These are phyloP conservation scores for Fragariocoptes setiger DNA, from an alignment of 1,140 invertebrate genomes.

Conservation along the genomic window DNA sequence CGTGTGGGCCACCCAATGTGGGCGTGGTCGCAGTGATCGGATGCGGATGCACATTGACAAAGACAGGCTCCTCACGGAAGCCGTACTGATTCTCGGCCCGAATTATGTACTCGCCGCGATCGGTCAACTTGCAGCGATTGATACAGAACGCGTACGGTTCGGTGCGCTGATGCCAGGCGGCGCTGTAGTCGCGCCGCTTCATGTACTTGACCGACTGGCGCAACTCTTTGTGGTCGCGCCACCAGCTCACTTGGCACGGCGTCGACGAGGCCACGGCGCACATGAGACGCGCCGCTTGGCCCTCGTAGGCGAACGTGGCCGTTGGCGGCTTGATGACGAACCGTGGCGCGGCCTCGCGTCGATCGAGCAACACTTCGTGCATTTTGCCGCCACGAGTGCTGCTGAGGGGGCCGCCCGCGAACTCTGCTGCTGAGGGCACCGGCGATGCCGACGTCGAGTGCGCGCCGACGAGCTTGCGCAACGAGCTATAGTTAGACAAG, in stretches of 20 bases:
- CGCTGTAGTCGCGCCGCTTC: constrained; percentile 80
- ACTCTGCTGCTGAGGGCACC: too few species aligned
- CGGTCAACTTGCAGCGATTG: constrained; percentile 67
- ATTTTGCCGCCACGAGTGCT: too few species aligned
- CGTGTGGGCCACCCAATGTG: constrained; percentile 10
- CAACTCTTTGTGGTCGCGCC: constrained; percentile 63
- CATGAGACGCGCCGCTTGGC: constrained; percentile 82
- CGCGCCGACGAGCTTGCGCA: constrained; percentile 78
- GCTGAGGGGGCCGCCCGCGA: too few species aligned
- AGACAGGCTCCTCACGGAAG: constrained; percentile 72
- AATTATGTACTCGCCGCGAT: constrained; percentile 87
- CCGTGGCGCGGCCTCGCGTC: constrained; percentile 75
- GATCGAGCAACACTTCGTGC: constrained; percentile 76
- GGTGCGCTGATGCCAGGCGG: constrained; percentile 23
- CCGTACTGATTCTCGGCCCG: constrained; percentile 91
- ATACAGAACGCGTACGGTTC: constrained; percentile 93
- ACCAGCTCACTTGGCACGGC: constrained; percentile 77
- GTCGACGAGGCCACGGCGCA: constrained; percentile 81
- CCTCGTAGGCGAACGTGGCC: constrained; percentile 79
- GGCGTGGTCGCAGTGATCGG: constrained; percentile 25
- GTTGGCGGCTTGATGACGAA: constrained; percentile 89
- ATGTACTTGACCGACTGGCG: constrained; percentile 93
- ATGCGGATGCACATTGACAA: constrained; percentile 82
- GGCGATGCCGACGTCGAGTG: too few species aligned
- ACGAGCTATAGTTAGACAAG: constrained; percentile 76